phyloP scores from a whole-genome alignment of 2,113 vertebrate species.

The Steatornis caripensis region DNA sequence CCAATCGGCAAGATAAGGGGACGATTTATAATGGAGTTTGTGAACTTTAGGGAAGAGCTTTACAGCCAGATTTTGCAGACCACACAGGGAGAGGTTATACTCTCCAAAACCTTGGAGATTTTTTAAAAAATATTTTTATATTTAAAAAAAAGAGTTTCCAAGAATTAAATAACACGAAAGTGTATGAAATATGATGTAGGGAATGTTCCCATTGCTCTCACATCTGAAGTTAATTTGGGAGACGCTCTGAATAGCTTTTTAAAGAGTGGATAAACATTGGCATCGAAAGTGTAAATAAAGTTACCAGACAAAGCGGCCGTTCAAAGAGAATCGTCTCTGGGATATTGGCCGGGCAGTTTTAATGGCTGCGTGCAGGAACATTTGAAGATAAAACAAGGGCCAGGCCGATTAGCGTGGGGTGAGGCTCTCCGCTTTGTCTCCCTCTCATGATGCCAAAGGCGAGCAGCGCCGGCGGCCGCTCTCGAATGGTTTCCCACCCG shows the following conservation, averaged over 20 bases:
- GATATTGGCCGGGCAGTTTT: not conserved
- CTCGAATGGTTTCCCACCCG: not conserved
- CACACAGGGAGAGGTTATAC: conserved; percentile 57
- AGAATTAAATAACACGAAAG: conserved; percentile 63
- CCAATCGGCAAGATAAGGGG: conserved; percentile 53
- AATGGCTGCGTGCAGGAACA: not conserved
- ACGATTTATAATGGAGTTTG: conserved; percentile 50
- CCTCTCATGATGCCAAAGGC: not conserved
- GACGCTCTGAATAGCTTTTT: conserved; percentile 56
- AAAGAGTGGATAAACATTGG: conserved; percentile 71
- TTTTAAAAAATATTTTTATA: conserved; percentile 61
- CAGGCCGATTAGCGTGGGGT: not conserved
- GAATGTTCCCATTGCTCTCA: conserved; percentile 53
- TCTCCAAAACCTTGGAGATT: conserved; percentile 57
- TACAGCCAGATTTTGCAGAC: conserved; percentile 55
- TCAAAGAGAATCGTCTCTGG: conserved; percentile 48
- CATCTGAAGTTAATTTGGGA: conserved; percentile 69
- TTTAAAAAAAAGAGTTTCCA: conserved; percentile 54
- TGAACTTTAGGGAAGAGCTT: conserved; percentile 50
- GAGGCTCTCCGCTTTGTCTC: not conserved
- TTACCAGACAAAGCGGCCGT: conserved; percentile 51
- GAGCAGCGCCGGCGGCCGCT: not conserved
- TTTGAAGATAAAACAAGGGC: conserved; percentile 19
- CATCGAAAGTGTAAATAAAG: conserved; percentile 70
- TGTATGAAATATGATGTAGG: conserved; percentile 63